Evolutionary conservation across 1,140 invertebrate genomes (phyloP), one percentile per base, ranked within the genome.

Genomic region (Lordiphosa stackelbergi): DNA sequence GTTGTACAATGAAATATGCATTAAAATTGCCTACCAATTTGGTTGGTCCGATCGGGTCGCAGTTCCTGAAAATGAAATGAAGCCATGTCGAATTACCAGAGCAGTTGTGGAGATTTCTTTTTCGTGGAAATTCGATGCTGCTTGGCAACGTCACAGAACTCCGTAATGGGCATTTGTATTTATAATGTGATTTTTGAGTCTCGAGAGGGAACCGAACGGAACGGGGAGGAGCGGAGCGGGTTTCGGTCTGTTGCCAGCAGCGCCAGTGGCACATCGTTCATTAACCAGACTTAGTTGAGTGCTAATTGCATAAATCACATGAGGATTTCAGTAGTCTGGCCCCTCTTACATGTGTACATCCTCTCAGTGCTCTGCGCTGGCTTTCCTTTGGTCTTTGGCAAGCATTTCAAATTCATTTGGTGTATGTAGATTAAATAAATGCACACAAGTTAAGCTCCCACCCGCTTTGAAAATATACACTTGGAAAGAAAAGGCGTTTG

Each of bases 261-360:
- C 34, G 61, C 48, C 62, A 73, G 53, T 53, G 61, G 56, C 68
- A 63, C 63, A 63, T 73, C 66, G 66, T 70, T 69, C 62, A 73
- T 73, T 73, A 70, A 61, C 54, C 62, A 73, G 73, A 66, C 73
- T 73, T 75, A 69, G 78, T 73, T 42, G 74, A 84, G 69, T 83
- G 78, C 73, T 83, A 83, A 83, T 83, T 83, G 77, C 69, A 69
- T 83, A 83, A 83, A 83, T 83, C 77, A 84, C 57, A 70, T 47
- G 51, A 61, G 77, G 78, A 83, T 83, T 83, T 84, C 31, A 19
- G 45, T 22, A 59, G 73, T 78, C 78, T 77, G 75, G 71, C 56
- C 13, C 40, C 35, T 16, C 36, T 22, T 31, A 6, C 16, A 43
- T 54, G 41, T 54, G 41, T 54, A 38, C 51, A 34, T 40, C 47